These are phyloP conservation scores for Corythoichthys haematopterus DNA, from an alignment of 2,113 vertebrate species.

Conservation along the genomic window DNA sequence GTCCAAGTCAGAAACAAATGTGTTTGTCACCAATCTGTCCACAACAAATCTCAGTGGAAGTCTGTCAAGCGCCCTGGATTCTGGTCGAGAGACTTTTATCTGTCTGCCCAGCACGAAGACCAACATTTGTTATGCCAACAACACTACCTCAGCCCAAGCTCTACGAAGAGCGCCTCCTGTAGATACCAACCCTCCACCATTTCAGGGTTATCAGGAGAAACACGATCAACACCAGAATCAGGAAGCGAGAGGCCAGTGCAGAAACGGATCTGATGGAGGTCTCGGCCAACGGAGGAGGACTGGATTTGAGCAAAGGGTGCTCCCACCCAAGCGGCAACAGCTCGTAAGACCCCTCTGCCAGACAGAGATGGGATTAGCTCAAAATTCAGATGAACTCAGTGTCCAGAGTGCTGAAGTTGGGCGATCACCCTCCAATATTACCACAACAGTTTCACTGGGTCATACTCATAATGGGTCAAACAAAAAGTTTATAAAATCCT, in stretches of 20 bases:
- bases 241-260: conserved; percentile 35
- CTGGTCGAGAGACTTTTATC: conserved; percentile 33
- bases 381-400: conserved; percentile 34
- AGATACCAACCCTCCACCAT: conserved; percentile 56
- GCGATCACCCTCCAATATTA: conserved; percentile 22
- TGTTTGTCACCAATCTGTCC: conserved; percentile 68
- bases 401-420: conserved; percentile 25
- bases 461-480: conserved; percentile 33
- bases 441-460: conserved; percentile 32
- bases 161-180: conserved; percentile 44
- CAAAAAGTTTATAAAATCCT: conserved; percentile 45
- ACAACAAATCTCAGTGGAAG: conserved; percentile 63
- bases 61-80: conserved; percentile 65
- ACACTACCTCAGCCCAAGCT: conserved; percentile 60
- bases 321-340: conserved; percentile 67
- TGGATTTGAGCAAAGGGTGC: conserved; percentile 62
- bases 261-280: conserved; percentile 47
- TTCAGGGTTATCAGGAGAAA: conserved; percentile 40
- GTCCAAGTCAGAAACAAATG: conserved; percentile 71
- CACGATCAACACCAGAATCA: conserved; percentile 34
- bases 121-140: conserved; percentile 34
- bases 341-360: conserved; percentile 72
- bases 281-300: conserved; percentile 61
- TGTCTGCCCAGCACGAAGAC: conserved; percentile 43
- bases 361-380: conserved; percentile 54